Percentiles rank a stretch among this genome's conserved stretches.
These are phyloP conservation scores for Amblyteles armatorius DNA, from an alignment of 2,888 invertebrate species.

Conservation along the genomic window DNA sequence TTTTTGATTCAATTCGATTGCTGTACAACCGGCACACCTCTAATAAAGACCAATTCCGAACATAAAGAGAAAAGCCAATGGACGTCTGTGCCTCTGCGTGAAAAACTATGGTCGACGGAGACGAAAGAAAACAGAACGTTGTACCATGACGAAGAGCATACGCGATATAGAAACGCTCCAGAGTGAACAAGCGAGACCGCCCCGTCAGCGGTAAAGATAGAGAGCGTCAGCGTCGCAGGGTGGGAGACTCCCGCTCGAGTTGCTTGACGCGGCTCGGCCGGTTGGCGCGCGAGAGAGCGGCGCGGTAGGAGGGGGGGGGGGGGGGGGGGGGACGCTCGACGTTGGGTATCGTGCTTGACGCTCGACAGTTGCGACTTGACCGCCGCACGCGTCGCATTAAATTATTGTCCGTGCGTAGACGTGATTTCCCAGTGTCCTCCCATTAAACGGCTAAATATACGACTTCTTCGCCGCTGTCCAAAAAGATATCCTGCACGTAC, in stretches of 20 bases:
- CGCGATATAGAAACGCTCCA: constrained; percentile 45
- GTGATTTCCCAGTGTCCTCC: constrained; percentile 29
- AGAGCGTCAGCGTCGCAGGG: neutral
- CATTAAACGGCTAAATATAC: constrained; percentile 12
- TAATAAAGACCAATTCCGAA: constrained; percentile 11
- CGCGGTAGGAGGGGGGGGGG: constrained; percentile 24
- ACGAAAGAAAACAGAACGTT: constrained; percentile 45
- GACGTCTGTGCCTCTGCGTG: neutral
- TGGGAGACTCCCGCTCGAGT: neutral
- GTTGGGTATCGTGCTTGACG: constrained; percentile 60
- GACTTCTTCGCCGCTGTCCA: neutral
- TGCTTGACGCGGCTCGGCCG: neutral
- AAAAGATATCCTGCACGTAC: neutral
- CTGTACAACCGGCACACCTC: too few species aligned
- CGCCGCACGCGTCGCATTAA: constrained; percentile 75
- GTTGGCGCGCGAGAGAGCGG: constrained; percentile 11
- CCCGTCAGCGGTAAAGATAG: constrained; percentile 6
- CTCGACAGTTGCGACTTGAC: constrained; percentile 79
- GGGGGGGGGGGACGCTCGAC: constrained; percentile 53
- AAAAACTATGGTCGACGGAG: constrained; percentile 12
- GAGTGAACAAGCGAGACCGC: constrained; percentile 29
- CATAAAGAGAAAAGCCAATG: neutral
- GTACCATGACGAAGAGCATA: constrained; percentile 59
- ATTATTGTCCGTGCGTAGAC: constrained; percentile 14
- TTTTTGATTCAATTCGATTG: too few species aligned